Base-by-base conservation (phyloP, 1,140 invertebrate species). In the Idris sp. region DNA sequence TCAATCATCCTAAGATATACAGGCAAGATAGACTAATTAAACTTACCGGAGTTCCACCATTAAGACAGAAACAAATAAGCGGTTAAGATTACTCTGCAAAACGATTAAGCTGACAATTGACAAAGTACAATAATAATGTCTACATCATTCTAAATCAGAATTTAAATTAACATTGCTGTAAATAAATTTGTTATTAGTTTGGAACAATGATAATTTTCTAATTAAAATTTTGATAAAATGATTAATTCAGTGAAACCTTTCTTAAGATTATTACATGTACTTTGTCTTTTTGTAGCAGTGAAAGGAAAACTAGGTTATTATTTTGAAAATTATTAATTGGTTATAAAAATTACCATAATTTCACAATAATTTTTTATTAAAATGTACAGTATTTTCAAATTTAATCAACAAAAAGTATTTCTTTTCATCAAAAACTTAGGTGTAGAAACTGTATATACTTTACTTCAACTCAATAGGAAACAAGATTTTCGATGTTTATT, bases 11-110 rank as follows among this genome's bases (percentile, higher is more conserved):
- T 35, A 43, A 19, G 22, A 41, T 56, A 14, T 14, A 43, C 38
- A 19, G 14, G 16, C 14, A 31, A 43, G 51, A 56, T 18, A 56
- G 43, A 40, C 25, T 67, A 56, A 67, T 67, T 67, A 56, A 56
- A 46, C 49, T 46, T 38, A 46, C 18, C 19, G 7, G n/a, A 65
- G 31, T 44, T 31, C 15, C 10, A 38, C 40, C 25, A 54, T 46
- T 53, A 65, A 53, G 38, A 51, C 4, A 9, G 18, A 51, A 51
- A 28, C 56, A 48, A 49, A 51, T 51, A 41, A 16, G 5, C 14
- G 13, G 9, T 30, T 59, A 44, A 44, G 26, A 44, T 44, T 36
- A 36, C 31, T 4, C 8, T 36, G 11, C 4, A 7, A 35, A 36
- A 26, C 19, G 46, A 36, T 36, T 26, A 22, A 51, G 36, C 13